Evolutionary conservation across 2,113 vertebrate species (phyloP).

Genomic region (Pitta sordida): DNA sequence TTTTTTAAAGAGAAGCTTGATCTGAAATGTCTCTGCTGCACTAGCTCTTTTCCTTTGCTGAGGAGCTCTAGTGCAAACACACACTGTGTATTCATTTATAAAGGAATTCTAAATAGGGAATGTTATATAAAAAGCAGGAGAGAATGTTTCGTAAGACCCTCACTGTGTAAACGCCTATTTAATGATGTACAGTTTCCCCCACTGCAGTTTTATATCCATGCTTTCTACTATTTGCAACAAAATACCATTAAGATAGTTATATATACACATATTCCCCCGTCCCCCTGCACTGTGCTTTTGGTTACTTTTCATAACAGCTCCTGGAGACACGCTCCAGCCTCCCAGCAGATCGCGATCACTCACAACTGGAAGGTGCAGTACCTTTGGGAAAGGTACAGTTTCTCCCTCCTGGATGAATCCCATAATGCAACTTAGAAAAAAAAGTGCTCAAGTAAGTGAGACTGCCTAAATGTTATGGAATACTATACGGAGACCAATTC

Average conservation of each 20-base stretch:
- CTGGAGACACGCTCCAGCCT: constrained; percentile 37
- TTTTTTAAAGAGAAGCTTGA: constrained; percentile 56
- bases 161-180: constrained; percentile 59
- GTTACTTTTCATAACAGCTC: constrained; percentile 34
- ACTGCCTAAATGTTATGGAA: constrained; percentile 45
- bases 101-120: constrained; percentile 71
- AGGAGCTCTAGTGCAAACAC: constrained; percentile 57
- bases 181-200: constrained; percentile 59
- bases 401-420: constrained; percentile 50
- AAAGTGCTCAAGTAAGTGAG: constrained; percentile 63
- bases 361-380: constrained; percentile 35
- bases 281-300: constrained; percentile 65
- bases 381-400: constrained; percentile 36
- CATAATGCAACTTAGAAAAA: constrained; percentile 54
- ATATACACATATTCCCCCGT: constrained; percentile 38
- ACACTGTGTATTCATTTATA: constrained; percentile 33
- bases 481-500: not conserved
- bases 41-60: constrained; percentile 31
- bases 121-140: constrained; percentile 64
- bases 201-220: constrained; percentile 66
- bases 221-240: constrained; percentile 68
- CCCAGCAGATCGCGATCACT: not conserved
- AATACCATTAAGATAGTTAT: constrained; percentile 67
- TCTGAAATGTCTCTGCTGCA: constrained; percentile 65
- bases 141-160: constrained; percentile 57